Evolutionary conservation across 1,140 invertebrate species (phyloP).

Genomic region (Eurosta solidaginis): DNA sequence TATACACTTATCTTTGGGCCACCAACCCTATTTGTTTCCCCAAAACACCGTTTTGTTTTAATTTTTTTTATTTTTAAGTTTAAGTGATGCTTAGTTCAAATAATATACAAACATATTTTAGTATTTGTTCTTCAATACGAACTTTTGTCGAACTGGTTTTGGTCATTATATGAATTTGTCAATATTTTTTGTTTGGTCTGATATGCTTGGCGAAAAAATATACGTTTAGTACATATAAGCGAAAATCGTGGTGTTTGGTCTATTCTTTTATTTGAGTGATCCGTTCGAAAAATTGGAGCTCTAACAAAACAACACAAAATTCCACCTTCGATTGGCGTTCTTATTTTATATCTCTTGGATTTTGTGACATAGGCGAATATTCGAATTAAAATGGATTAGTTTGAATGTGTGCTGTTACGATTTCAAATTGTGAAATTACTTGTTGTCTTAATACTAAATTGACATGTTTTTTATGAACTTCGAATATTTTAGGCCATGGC

Average conservation of each 20-base stretch:
- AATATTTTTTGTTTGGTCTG: not conserved
- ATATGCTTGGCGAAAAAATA: constrained; percentile 1
- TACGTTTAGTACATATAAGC: constrained; percentile 4
- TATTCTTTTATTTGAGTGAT: not conserved
- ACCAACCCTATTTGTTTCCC: not conserved
- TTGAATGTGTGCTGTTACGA: not conserved
- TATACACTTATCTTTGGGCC: no score
- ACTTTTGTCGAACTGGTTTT: not conserved
- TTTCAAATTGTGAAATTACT: not conserved
- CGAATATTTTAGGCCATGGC: no score
- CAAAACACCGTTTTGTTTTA: no score
- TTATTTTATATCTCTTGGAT: no score
- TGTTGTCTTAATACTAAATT: not conserved
- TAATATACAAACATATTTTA: not conserved
- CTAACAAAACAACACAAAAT: not conserved
- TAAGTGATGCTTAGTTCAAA: constrained; percentile 10
- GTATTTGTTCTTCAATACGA: not conserved
- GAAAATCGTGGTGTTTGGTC: constrained; percentile 13
- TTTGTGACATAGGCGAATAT: no score
- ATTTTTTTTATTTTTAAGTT: not conserved
- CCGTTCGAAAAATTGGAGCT: not conserved
- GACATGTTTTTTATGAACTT: no score
- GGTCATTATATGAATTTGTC: not conserved
- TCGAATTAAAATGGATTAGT: not conserved
- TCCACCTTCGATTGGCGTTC: not conserved